These are phyloP conservation scores for Sinhomidia bicolor DNA, from an alignment of 2,888 invertebrate genomes.

Conservation along the genomic window DNA sequence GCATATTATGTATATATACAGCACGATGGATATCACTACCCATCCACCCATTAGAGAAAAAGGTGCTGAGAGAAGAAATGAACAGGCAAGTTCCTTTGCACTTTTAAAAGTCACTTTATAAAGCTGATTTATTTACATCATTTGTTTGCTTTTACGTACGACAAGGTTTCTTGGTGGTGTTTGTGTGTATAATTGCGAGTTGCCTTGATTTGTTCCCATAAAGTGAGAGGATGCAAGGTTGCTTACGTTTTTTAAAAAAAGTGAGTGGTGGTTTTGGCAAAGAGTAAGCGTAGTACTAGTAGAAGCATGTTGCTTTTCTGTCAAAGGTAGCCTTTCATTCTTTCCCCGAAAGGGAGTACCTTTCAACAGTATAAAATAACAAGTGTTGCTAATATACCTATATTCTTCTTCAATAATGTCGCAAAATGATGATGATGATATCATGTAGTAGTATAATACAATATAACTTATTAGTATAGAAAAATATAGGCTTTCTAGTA, in stretches of 20 bases:
- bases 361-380: constrained; percentile 30
- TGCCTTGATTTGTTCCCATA: constrained; percentile 46
- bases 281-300: too few relatives aligned
- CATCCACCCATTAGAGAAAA: background rate
- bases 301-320: too few relatives aligned
- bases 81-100: constrained; percentile 17
- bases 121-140: background rate
- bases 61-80: background rate
- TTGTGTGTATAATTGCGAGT: background rate
- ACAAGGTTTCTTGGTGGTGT: background rate
- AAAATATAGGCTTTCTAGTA: too few relatives aligned
- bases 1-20: too few relatives aligned
- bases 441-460: too few relatives aligned
- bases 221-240: constrained; percentile 41
- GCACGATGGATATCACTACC: too few relatives aligned
- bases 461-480: too few relatives aligned
- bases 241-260: constrained; percentile 20
- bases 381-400: background rate
- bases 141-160: constrained; percentile 37
- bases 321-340: background rate
- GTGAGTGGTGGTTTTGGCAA: background rate
- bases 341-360: constrained; percentile 46
- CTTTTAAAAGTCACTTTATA: constrained; percentile 37
- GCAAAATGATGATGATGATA: too few relatives aligned
- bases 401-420: too few relatives aligned